Evolutionary conservation across 2,797 vertebrate species (phyloP), one percentile per base, ranked within the genome.

Genomic region (Scomberomorus guttatus): DNA sequence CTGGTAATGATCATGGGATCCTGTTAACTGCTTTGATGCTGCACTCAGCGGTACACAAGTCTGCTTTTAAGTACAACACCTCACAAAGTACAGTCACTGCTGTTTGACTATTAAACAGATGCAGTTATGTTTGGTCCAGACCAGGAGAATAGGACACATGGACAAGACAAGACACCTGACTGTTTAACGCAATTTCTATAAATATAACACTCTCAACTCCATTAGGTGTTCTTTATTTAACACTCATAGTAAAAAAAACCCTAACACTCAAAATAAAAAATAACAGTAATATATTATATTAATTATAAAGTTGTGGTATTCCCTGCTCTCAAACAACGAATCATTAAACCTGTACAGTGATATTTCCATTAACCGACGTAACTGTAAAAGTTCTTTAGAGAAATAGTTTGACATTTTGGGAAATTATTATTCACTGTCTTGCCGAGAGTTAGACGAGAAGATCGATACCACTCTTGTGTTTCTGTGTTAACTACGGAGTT

Each of bases 1-100:
- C 90, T 92, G 92, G 88, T 94, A 85, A 93, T 89, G 87, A 90
- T 90, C 86, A 87, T 79, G 88, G 89, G 90, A 90, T 90, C 77
- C 87, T 85, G 84, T 79, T 75, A 66, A 63, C 72, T 59, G 79
- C 89, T 94, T 93, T 93, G 92, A 93, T 90, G 83, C 84, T 87
- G 82, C 50, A 25, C 74, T 80, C 61, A 10, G 81, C 50, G 70
- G 63, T 76, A 65, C 82, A 87, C 55, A 57, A 59, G 61, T 67
- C 73, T 63, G 76, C 86, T 87, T 85, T 83, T 77, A 67, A 81
- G 67, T 81, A 8, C 44, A 71, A 81, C 87, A 84, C 75, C 76
- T 90, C 77, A 11, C 46, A 66, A 54, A 77, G 86, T 77, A 17
- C 59, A 32, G 78, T 52, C 73, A 56, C 32, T 69, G 62, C 63